These are phyloP conservation scores for Limosa lapponica DNA, from an alignment of 2,797 vertebrate genomes.

Conservation along the genomic window DNA sequence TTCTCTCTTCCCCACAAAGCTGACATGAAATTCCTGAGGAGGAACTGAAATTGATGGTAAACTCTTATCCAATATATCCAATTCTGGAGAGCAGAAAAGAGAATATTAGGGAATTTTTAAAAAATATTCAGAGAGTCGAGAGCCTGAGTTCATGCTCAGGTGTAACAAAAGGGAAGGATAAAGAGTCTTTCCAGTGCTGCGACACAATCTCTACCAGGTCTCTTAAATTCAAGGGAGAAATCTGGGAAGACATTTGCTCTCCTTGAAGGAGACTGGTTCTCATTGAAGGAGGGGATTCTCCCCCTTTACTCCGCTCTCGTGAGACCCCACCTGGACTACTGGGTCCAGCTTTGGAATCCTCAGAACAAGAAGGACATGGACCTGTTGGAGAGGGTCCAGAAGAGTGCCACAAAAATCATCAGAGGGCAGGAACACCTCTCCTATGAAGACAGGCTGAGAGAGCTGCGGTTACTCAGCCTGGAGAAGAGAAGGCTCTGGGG, in stretches of 20 bases:
- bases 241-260: background rate
- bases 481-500: background rate
- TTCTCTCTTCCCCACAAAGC: background rate
- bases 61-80: background rate
- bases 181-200: background rate
- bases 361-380: background rate
- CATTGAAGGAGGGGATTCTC: background rate
- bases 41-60: background rate
- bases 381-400: background rate
- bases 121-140: background rate
- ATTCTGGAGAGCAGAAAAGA: background rate
- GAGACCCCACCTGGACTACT: background rate
- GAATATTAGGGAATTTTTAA: rapidly evolving
- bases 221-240: background rate
- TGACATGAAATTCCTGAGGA: background rate
- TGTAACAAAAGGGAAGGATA: background rate
- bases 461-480: background rate
- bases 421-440: background rate
- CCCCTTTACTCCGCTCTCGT: background rate
- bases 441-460: background rate
- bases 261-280: background rate
- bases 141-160: background rate
- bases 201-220: background rate
- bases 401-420: background rate
- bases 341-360: background rate